These are phyloP conservation scores for Antitype chi DNA, from an alignment of 2,888 invertebrate species.

Conservation along the genomic window DNA sequence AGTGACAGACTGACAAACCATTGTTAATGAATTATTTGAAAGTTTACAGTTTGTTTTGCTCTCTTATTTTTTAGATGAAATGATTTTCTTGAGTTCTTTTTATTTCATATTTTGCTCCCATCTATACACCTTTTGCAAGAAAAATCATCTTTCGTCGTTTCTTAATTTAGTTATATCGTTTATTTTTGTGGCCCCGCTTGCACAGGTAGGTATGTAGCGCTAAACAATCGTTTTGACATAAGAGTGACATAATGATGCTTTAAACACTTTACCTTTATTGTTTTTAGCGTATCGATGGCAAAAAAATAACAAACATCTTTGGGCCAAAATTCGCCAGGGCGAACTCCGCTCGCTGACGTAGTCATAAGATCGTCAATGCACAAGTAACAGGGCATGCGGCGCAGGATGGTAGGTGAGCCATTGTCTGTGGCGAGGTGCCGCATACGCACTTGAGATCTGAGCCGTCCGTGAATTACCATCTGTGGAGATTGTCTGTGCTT, in stretches of 20 bases:
- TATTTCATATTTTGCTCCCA: background rate
- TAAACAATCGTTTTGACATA: background rate
- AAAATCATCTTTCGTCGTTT: background rate
- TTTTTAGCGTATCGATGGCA: too few species aligned
- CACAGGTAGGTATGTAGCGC: background rate
- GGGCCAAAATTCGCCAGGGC: too few species aligned
- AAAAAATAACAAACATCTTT: too few species aligned
- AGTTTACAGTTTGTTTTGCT: background rate
- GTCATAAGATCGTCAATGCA: too few species aligned
- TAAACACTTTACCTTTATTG: background rate
- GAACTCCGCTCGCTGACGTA: too few species aligned
- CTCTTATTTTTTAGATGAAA: background rate
- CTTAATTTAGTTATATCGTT: background rate
- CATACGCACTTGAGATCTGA: too few species aligned
- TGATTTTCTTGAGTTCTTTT: background rate
- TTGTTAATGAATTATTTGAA: slow-evolving; percentile 12
- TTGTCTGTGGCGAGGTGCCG: too few species aligned
- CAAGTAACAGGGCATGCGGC: too few species aligned
- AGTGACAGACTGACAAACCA: background rate
- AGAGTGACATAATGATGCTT: background rate
- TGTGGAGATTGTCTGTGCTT: too few species aligned
- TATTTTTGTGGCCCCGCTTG: background rate
- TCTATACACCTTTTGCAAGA: background rate
- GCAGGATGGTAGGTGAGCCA: too few species aligned
- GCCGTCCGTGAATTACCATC: too few species aligned